phyloP scores from a whole-genome alignment of 2,113 vertebrate genomes.

The Condylura cristata region DNA sequence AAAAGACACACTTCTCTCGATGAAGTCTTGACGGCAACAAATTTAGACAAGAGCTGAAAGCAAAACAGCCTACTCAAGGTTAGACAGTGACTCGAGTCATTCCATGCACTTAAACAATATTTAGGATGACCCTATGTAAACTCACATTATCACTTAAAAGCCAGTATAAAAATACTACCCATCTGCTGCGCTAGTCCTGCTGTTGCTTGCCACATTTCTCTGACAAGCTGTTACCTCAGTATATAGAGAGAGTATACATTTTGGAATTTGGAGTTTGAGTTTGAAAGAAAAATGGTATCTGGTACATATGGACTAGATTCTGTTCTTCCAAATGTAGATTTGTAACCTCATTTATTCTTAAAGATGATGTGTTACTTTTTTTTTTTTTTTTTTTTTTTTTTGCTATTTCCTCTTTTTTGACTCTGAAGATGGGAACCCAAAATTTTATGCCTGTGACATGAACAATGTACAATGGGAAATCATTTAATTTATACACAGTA shows the following conservation, averaged over 20 bases:
- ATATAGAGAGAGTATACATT: conserved; percentile 82
- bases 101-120: conserved; percentile 81
- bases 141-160: conserved; percentile 83
- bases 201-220: conserved; percentile 75
- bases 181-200: conserved; percentile 78
- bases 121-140: conserved; percentile 84
- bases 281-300: conserved; percentile 81
- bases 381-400: conserved; percentile 32
- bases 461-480: conserved; percentile 68
- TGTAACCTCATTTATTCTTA: conserved; percentile 84
- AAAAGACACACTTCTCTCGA: conserved; percentile 69
- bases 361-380: conserved; percentile 77
- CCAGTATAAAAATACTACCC: conserved; percentile 80
- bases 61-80: conserved; percentile 82
- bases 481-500: conserved; percentile 17
- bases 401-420: conserved; percentile 23
- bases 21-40: conserved; percentile 71
- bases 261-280: conserved; percentile 83
- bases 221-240: conserved; percentile 82
- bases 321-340: conserved; percentile 83
- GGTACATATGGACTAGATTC: conserved; percentile 85
- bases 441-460: conserved; percentile 57
- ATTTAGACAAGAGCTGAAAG: conserved; percentile 76
- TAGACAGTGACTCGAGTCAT: conserved; percentile 78
- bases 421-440: conserved; percentile 55